These are phyloP conservation scores for Hylia prasina DNA, from an alignment of 2,113 vertebrate species.

Conservation along the genomic window DNA sequence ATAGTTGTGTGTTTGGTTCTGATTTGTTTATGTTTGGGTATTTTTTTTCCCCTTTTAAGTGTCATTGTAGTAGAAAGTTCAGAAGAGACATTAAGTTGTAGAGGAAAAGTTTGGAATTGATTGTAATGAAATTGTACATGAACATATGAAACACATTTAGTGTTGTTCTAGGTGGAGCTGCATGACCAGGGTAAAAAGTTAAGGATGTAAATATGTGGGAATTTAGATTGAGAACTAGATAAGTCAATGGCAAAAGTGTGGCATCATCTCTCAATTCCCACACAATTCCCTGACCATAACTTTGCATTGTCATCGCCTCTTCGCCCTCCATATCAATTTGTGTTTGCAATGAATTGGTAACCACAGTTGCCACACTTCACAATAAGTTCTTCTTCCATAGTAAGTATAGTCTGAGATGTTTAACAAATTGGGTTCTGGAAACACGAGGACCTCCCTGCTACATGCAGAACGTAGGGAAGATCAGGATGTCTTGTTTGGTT, in stretches of 20 bases:
- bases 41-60: background rate
- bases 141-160: background rate
- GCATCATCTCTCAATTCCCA: background rate
- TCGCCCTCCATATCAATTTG: background rate
- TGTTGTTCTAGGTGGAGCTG: background rate
- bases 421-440: background rate
- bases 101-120: background rate
- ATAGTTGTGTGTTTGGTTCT: background rate
- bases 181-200: background rate
- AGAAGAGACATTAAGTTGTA: background rate
- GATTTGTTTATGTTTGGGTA: background rate
- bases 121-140: too few species aligned
- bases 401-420: background rate
- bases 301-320: background rate
- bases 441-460: background rate
- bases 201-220: background rate
- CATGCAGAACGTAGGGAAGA: background rate
- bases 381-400: background rate
- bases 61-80: background rate
- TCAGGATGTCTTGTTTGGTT: background rate
- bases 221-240: background rate
- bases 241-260: background rate
- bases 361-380: background rate
- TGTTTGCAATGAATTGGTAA: background rate
- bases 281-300: background rate